These are phyloP conservation scores for Prinia subflava DNA, from an alignment of 2,113 vertebrate genomes.

Conservation along the genomic window DNA sequence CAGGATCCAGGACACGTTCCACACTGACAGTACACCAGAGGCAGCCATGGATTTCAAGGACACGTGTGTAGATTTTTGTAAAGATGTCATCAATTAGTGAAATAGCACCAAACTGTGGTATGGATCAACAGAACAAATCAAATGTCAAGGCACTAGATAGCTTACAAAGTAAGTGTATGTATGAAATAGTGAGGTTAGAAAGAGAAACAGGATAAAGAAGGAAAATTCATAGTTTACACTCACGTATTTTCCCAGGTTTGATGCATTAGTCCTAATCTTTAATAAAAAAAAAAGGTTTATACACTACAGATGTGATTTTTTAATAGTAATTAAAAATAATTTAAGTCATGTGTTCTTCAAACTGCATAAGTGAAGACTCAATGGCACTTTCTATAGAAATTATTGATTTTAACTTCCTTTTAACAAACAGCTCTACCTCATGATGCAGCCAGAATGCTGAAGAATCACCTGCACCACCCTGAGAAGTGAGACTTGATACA, in stretches of 20 bases:
- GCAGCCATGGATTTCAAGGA: neutral
- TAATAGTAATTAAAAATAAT: neutral
- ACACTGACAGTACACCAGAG: neutral
- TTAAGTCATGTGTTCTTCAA: neutral
- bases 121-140: neutral
- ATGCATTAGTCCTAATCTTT: neutral
- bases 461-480: neutral
- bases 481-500: neutral
- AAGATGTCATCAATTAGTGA: neutral
- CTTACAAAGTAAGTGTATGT: neutral
- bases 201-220: neutral
- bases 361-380: neutral
- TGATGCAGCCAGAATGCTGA: neutral
- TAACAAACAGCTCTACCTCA: neutral
- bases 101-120: neutral
- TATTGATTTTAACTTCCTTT: neutral
- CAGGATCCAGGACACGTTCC: neutral
- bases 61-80: neutral
- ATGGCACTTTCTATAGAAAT: neutral
- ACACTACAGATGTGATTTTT: neutral
- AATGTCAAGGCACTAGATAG: neutral
- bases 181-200: neutral
- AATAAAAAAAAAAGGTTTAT: neutral
- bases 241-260: neutral
- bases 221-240: neutral